Base-by-base conservation (phyloP, 1,140 invertebrate genomes). In the Drosophila willistoni region DNA sequence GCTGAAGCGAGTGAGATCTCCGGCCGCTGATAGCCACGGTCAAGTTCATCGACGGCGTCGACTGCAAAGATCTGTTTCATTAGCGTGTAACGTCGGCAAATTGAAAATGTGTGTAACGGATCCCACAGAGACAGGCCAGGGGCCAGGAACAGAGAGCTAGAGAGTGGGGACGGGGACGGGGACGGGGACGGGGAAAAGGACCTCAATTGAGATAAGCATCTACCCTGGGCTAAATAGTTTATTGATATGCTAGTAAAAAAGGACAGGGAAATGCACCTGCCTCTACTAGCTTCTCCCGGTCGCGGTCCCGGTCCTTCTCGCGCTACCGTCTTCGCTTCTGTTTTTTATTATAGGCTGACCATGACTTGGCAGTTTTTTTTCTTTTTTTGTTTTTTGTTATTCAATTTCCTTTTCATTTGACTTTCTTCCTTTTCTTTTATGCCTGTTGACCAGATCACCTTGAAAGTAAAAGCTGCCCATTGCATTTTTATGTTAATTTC, bases 21-120 rank as follows among this genome's bases (percentile, higher is more conserved):
- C 61, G 55, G 64, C 39, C 67, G 73, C 64, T 68, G 90, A 91
- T 91, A 91, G 90, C 90, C 86, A 91, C 86, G 90, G 90, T 91
- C 90, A 91, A 91, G 90, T 91, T 91, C 90, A 91, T 81, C 22
- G 22, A 25, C 22, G 84, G 71, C 73, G 77, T 44, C 65, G 39
- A 64, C 77, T 9, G 69, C 64, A 19, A 73, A 59, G 39, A 72
- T 22, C 25, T 54, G 85, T 91, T 77, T 91, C 90, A 91, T 91
- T 91, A 91, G 90, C 90, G 90, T 91, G 81, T 91, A 91, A 91
- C 68, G 77, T 78, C 80, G 77, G 77, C 65, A 81, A 90, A 90
- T 90, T 90, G 85, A 90, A 90, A 90, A 73, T 90, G 85, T 51
- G 44, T 51, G 44, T 90, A 90, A 90, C 85, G 84, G 84, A 89